Base-by-base conservation (phyloP, 2,113 vertebrate species). In the Corythornis vintsioides region DNA sequence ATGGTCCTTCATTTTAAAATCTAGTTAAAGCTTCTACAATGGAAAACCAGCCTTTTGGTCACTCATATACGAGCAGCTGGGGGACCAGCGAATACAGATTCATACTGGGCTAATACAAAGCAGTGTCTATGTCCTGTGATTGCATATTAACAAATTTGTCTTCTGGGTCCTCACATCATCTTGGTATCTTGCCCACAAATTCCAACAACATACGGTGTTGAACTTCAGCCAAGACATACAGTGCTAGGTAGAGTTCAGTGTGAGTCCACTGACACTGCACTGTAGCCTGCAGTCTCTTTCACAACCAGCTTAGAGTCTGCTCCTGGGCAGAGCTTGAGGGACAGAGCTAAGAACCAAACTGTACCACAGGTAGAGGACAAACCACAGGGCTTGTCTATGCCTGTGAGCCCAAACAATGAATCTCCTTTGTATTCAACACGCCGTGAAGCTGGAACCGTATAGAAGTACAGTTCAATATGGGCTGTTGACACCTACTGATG, bases 11-110 rank as follows among this genome's bases (percentile, higher is more conserved):
- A 24, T 79, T 83, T 86, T 48, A 56, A 83, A 67, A 48, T 20
- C 75, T 48, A 50, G 22, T 72, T 73, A 45, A 93, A 89, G 71
- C 22, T 38, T 63, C 66, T 40, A 35, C 47, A 19, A 18, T 64
- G 60, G 87, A 93, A 96, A 91, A 86, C 67, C 60, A 72, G 56
- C 47, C 67, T 83, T 89, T 67, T 59, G 59, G 33, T 70, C 2
- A 1, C 69, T 56, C 31, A 29, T n/a, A 24, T 55, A 24, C 42
- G n/a, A 17, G 73, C 28, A 85, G 74, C 15, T 65, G 35, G 16
- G 31, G 38, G 28, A 31, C 25, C 1, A 0, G 17, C 63, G 60
- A 71, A 50, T 53, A 38, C 0, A 0, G 57, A 55, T 42, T 60
- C 33, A 25, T 47, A 25, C 53, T 47, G 15, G 35, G 45, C 55